A percentile compares a stretch with the other conserved stretches of the same genome.
phyloP scores from a whole-genome alignment of 2,888 invertebrate species.

The Hemaris fuciformis region DNA sequence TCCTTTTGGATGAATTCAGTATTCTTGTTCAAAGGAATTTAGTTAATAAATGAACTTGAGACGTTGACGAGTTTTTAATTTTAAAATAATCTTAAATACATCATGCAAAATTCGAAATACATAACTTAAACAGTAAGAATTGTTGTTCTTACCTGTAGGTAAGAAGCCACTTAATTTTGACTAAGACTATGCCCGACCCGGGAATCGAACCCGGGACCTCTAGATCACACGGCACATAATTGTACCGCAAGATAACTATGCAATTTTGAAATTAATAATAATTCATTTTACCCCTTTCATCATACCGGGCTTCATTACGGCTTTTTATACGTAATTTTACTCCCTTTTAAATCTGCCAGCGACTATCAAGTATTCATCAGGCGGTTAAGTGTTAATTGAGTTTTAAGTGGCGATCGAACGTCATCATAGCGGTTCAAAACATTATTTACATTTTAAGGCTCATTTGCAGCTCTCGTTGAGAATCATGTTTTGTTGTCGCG shows the following conservation, averaged over 20 bases:
- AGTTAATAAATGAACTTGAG: no score
- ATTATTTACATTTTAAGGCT: not conserved
- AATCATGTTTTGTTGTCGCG: not conserved
- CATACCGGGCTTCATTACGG: not conserved
- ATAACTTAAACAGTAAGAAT: no score
- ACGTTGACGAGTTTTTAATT: no score
- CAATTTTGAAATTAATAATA: not conserved
- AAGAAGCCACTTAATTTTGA: no score
- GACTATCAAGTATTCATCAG: not conserved
- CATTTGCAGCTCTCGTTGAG: not conserved
- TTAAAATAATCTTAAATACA: no score
- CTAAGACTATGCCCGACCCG: no score
- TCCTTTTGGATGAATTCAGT: not conserved
- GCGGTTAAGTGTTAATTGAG: not conserved
- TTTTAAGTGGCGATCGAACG: not conserved
- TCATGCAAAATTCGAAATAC: no score
- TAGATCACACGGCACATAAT: no score
- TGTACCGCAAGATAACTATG: not conserved
- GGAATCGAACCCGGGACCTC: no score
- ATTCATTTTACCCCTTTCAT: not conserved
- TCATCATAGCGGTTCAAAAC: not conserved
- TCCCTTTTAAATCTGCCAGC: not conserved
- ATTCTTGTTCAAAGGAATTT: not conserved
- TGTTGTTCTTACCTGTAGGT: no score
- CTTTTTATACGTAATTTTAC: not conserved